Conservation (phyloP, 2,113 vertebrate species). For the Amphilophus citrinellus region DNA sequence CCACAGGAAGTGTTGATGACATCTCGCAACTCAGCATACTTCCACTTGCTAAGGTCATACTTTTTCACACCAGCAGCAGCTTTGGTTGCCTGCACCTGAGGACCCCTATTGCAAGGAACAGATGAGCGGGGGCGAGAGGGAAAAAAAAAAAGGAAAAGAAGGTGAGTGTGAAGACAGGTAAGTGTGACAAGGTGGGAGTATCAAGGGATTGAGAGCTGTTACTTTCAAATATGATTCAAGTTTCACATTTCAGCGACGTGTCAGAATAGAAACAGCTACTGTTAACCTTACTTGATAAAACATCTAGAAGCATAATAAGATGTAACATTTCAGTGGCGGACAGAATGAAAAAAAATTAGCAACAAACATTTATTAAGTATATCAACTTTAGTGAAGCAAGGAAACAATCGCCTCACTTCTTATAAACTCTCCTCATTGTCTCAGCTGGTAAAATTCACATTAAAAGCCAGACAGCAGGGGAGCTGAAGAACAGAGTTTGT, state of each 20-base stretch:
- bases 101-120: constrained; percentile 81
- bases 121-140: neutral
- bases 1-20: constrained; percentile 99
- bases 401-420: neutral
- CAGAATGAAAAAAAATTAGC: neutral
- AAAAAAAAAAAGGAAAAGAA: neutral
- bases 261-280: neutral
- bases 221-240: constrained; percentile 8
- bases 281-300: neutral
- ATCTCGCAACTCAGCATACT: constrained; percentile 96
- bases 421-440: neutral
- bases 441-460: constrained; percentile 3
- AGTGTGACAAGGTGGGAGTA: neutral
- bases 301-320: neutral
- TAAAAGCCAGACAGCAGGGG: constrained; percentile 20
- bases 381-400: neutral
- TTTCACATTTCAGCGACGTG: constrained; percentile 4
- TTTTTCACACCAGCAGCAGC: constrained; percentile 92
- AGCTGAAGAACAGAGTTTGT: neutral
- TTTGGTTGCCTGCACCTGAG: constrained; percentile 95
- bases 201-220: neutral
- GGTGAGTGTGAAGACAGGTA: constrained; percentile 13
- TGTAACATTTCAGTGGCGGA: neutral
- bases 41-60: constrained; percentile 98
- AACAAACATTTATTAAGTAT: neutral